Percentiles rank a stretch among this genome's conserved stretches.
Evolutionary conservation across 2,888 invertebrate species (phyloP).

Genomic region (Coleophora flavipennella): DNA sequence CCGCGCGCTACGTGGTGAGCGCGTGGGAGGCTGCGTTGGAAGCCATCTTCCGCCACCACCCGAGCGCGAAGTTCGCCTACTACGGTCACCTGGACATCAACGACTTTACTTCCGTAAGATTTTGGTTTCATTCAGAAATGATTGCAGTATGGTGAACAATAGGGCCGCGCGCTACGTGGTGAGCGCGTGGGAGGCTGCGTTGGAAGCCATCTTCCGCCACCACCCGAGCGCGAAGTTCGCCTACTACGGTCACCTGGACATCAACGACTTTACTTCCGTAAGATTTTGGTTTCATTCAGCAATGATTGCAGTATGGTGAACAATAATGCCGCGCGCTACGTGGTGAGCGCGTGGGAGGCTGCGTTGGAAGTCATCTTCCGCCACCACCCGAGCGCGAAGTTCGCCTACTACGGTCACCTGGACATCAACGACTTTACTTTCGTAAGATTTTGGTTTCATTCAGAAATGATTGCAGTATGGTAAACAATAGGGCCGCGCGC

Average conservation of each 20-base stretch:
- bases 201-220: constrained; percentile 72
- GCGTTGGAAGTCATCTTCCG: constrained; percentile 74
- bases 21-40: constrained; percentile 76
- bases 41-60: constrained; percentile 70
- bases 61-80: constrained; percentile 76
- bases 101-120: constrained; percentile 65
- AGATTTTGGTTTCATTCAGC: constrained; percentile 10
- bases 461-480: constrained; percentile 66
- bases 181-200: constrained; percentile 73
- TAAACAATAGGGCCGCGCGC: constrained; percentile 54
- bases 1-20: constrained; percentile 59
- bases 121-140: too few relatives aligned
- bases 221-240: constrained; percentile 77
- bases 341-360: constrained; percentile 73
- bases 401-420: constrained; percentile 74
- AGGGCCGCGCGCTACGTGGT: constrained; percentile 58
- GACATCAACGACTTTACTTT: constrained; percentile 74
- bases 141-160: constrained; percentile 65
- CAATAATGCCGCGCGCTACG: constrained; percentile 54
- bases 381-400: constrained; percentile 74
- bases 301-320: constrained; percentile 65
- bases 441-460: constrained; percentile 25
- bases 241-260: constrained; percentile 72
- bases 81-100: constrained; percentile 73
- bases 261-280: constrained; percentile 72